Evolutionary conservation across 2,113 vertebrate genomes (phyloP).

Genomic region (Dromaius novaehollandiae): DNA sequence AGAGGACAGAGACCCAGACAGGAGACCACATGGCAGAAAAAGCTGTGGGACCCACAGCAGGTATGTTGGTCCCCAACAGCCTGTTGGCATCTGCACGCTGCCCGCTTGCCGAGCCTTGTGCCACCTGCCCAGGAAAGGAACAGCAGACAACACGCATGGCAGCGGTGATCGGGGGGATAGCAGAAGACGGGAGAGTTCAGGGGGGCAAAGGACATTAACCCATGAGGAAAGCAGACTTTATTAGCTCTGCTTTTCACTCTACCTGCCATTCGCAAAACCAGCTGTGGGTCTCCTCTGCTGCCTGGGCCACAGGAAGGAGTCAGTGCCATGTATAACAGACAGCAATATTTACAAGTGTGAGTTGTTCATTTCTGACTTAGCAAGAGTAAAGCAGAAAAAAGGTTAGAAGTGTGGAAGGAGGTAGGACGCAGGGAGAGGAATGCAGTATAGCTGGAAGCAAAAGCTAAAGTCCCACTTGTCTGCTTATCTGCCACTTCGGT

Average conservation of each 20-base stretch:
- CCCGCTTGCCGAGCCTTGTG: not conserved
- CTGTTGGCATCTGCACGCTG: too few species aligned
- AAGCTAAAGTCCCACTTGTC: not conserved
- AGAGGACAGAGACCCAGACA: not conserved
- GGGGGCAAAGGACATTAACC: not conserved
- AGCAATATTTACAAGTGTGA: not conserved
- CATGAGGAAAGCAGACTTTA: not conserved
- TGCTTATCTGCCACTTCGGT: rapidly evolving
- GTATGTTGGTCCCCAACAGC: too few species aligned
- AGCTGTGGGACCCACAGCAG: not conserved
- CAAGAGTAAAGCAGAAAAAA: not conserved
- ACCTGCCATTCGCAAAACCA: not conserved
- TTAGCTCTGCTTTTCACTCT: not conserved
- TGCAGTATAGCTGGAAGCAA: not conserved
- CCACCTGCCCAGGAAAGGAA: not conserved
- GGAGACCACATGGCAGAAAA: not conserved
- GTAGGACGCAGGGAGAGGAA: not conserved
- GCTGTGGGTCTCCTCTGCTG: rapidly evolving
- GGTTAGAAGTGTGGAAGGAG: not conserved
- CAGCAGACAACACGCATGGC: too few species aligned
- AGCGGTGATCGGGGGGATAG: too few species aligned
- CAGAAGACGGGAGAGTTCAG: not conserved
- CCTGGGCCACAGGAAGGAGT: rapidly evolving
- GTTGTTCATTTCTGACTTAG: not conserved
- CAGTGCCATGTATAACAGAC: too few species aligned